Evolutionary conservation across 1,140 invertebrate species (phyloP).

Genomic region (Drosophila lacertosa): DNA sequence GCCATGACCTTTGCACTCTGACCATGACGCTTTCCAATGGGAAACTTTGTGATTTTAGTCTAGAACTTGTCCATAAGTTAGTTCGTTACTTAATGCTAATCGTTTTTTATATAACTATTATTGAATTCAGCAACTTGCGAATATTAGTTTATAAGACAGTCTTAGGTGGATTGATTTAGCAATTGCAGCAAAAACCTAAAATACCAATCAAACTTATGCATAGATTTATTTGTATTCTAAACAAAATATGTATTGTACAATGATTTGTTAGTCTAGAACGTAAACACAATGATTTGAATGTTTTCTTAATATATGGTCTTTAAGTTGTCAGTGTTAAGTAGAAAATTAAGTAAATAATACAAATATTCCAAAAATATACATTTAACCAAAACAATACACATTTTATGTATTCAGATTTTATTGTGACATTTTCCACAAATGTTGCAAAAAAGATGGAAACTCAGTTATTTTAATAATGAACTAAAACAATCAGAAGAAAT

Average conservation of each 20-base stretch:
- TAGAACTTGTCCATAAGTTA: slow-evolving; percentile 22
- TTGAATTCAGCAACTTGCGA: slow-evolving; percentile 43
- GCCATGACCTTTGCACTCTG: slow-evolving; percentile 41
- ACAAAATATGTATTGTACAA: not conserved
- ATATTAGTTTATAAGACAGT: slow-evolving; percentile 43
- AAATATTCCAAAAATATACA: slow-evolving; percentile 18
- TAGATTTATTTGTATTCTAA: not conserved
- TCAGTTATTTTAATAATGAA: too few species aligned
- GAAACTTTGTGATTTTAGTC: slow-evolving; percentile 65
- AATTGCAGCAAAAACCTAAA: not conserved
- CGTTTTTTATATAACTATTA: not conserved
- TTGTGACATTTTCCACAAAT: too few species aligned
- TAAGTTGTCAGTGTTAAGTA: slow-evolving; percentile 7
- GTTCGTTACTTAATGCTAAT: slow-evolving; percentile 7
- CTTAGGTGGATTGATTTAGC: not conserved
- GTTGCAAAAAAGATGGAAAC: too few species aligned
- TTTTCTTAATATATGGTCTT: not conserved
- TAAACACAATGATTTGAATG: not conserved
- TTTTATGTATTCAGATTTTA: too few species aligned
- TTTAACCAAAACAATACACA: not conserved
- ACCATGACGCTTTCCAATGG: slow-evolving; percentile 67
- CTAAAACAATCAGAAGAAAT: too few species aligned
- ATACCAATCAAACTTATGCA: not conserved
- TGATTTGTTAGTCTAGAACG: not conserved
- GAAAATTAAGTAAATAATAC: slow-evolving; percentile 3